Evolutionary conservation across 2,113 vertebrate genomes (phyloP).

Genomic region (Ginglymostoma cirratum): DNA sequence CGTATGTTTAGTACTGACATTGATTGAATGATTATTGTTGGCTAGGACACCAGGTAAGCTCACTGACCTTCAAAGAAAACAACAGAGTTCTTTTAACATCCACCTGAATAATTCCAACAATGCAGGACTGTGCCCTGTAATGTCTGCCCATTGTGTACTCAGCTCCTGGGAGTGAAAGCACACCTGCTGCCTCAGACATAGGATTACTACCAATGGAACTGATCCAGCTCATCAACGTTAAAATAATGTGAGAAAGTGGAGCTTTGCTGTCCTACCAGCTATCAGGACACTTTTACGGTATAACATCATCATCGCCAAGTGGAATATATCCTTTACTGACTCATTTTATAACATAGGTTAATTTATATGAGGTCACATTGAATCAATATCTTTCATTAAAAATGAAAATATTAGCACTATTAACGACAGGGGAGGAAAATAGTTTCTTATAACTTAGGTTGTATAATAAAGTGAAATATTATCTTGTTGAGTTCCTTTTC

Average conservation of each 20-base stretch:
- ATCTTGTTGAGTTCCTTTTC: not conserved
- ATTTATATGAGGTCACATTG: not conserved
- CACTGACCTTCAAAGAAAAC: not conserved
- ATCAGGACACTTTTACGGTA: not conserved
- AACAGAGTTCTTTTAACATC: not conserved
- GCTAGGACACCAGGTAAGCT: not conserved
- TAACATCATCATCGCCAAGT: not conserved
- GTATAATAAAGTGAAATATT: not conserved
- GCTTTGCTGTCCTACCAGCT: not conserved
- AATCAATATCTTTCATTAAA: not conserved
- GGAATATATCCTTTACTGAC: not conserved
- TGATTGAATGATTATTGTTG: not conserved
- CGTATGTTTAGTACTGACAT: not conserved
- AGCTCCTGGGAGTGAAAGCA: not conserved
- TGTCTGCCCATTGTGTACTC: not conserved
- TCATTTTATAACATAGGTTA: not conserved
- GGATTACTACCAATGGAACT: not conserved
- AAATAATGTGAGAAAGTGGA: not conserved
- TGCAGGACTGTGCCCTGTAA: not conserved
- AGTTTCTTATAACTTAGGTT: not conserved
- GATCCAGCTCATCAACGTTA: not conserved
- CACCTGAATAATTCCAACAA: not conserved
- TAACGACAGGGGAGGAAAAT: not conserved
- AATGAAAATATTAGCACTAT: not conserved
- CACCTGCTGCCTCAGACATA: not conserved